A percentile compares a stretch with the other conserved stretches of the same genome.
phyloP scores from a whole-genome alignment of 2,888 invertebrate species.

The Luperina testacea region DNA sequence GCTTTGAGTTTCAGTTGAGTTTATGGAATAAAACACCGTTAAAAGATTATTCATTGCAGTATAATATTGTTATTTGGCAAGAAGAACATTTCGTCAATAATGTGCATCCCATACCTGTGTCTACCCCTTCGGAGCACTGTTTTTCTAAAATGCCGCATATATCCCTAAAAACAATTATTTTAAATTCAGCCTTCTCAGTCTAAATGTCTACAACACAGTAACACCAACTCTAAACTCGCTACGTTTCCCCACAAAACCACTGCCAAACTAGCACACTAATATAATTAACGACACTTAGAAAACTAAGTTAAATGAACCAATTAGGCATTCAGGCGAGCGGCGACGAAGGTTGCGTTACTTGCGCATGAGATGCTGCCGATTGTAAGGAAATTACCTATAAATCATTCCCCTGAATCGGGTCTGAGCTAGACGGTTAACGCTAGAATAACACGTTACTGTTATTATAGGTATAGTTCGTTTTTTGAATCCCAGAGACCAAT shows the following conservation, averaged over 20 bases:
- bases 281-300: conserved; percentile 69
- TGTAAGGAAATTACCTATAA: conserved; percentile 71
- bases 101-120: background rate
- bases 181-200: background rate
- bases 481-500: too few relatives aligned
- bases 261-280: conserved; percentile 47
- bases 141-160: background rate
- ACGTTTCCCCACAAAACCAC: conserved; percentile 35
- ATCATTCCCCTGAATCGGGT: conserved; percentile 54
- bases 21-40: too few relatives aligned
- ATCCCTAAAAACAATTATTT: background rate
- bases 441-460: background rate
- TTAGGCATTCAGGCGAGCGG: conserved; percentile 64
- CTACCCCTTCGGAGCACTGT: background rate
- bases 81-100: background rate
- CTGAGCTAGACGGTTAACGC: background rate
- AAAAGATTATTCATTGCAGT: too few relatives aligned
- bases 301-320: conserved; percentile 69
- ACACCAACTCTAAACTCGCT: background rate
- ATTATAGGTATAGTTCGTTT: too few relatives aligned
- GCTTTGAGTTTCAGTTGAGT: too few relatives aligned
- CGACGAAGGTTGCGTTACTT: conserved; percentile 65
- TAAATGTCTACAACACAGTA: conserved; percentile 1
- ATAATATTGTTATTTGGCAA: too few relatives aligned
- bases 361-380: conserved; percentile 60